These are phyloP conservation scores for Ricordea florida DNA, from an alignment of 92 coral and sea anemone species.

Conservation along the genomic window DNA sequence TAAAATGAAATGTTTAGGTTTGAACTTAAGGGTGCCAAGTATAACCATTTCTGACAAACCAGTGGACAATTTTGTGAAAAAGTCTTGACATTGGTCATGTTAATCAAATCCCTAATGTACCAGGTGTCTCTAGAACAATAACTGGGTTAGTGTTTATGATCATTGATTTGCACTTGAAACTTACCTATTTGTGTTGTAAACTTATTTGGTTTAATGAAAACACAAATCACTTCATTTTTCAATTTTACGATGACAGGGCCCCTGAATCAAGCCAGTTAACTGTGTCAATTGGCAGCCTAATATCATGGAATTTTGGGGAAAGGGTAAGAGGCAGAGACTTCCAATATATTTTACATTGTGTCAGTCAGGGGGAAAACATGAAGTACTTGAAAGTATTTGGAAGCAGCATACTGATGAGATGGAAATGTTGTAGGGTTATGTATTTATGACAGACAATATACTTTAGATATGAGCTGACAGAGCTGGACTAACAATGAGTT, in stretches of 20 bases:
- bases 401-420: slow-evolving; percentile 57
- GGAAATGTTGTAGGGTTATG: too few species aligned
- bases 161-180: slow-evolving; percentile 36
- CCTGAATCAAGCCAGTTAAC: slow-evolving; percentile 32
- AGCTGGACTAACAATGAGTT: slow-evolving; percentile 68
- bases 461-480: slow-evolving; percentile 55
- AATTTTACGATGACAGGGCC: slow-evolving; percentile 44
- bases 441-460: slow-evolving; percentile 31
- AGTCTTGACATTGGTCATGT: neutral
- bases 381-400: slow-evolving; percentile 46
- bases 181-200: slow-evolving; percentile 10
- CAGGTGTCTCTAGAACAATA: slow-evolving; percentile 29
- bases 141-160: slow-evolving; percentile 54
- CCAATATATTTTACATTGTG: slow-evolving; percentile 55
- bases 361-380: slow-evolving; percentile 44
- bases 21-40: neutral
- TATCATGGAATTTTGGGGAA: slow-evolving; percentile 55
- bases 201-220: slow-evolving; percentile 43
- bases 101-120: neutral
- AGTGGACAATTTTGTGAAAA: neutral
- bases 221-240: slow-evolving; percentile 26
- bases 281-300: slow-evolving; percentile 52
- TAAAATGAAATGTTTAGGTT: neutral
- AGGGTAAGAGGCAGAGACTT: slow-evolving; percentile 53
- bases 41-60: neutral